Conservation (phyloP, 2,113 vertebrate genomes). For the Thinocorus orbignyianus region DNA sequence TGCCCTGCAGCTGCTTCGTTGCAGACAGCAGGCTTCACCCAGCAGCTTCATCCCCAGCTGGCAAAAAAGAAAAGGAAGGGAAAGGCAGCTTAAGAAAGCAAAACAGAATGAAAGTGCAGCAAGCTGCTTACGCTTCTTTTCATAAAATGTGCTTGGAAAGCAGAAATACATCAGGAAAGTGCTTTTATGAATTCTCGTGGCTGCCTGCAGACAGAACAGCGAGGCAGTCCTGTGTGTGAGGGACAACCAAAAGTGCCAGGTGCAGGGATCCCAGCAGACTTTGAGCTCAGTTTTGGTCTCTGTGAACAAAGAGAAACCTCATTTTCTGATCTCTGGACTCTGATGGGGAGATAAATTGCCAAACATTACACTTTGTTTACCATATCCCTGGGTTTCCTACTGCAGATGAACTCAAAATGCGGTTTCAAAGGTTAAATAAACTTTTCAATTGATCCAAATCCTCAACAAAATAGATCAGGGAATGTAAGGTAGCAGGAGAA, state of each 20-base stretch:
- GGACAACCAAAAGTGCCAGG: background rate
- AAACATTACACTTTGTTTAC: background rate
- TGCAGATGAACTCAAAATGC: background rate
- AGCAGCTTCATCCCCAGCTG: background rate
- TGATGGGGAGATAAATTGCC: background rate
- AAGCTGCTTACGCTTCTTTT: background rate
- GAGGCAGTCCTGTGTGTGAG: background rate
- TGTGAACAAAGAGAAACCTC: background rate
- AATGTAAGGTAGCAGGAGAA: background rate
- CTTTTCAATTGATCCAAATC: background rate
- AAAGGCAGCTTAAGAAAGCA: background rate
- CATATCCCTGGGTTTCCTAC: background rate
- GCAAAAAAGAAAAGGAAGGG: background rate
- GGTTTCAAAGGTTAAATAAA: background rate
- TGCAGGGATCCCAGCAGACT: background rate
- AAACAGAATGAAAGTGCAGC: background rate
- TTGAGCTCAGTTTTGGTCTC: background rate
- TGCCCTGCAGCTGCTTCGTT: slow-evolving; percentile 29
- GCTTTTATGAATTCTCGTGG: background rate
- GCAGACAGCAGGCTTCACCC: background rate
- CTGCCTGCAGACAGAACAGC: background rate
- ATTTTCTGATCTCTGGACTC: background rate
- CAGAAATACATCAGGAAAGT: background rate
- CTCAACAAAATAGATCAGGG: background rate
- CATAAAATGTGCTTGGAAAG: background rate